Evolutionary conservation across 2,113 vertebrate species (phyloP).

Genomic region (Podarcis raffonei): DNA sequence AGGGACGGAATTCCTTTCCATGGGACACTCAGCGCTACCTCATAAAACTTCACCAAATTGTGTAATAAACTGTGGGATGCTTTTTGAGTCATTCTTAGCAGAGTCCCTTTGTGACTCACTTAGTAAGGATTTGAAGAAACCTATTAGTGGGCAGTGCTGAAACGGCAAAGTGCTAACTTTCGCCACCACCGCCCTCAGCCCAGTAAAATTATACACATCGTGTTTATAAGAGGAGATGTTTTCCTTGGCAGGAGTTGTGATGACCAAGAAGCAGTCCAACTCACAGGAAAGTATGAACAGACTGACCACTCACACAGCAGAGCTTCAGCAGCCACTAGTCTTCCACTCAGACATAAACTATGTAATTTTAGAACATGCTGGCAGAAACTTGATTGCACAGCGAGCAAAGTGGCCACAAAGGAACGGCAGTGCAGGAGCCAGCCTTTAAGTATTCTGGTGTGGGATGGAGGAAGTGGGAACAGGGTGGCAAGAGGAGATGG

Average conservation of each 20-base stretch:
- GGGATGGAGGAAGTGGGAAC: constrained; percentile 24
- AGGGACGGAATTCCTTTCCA: constrained; percentile 34
- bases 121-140: constrained; percentile 47
- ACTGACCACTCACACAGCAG: constrained; percentile 41
- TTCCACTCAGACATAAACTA: neutral
- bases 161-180: constrained; percentile 29
- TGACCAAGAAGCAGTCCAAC: constrained; percentile 59
- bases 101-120: constrained; percentile 62
- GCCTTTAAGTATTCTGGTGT: constrained; percentile 20
- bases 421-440: constrained; percentile 3
- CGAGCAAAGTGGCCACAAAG: neutral
- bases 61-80: constrained; percentile 46
- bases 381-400: constrained; percentile 39
- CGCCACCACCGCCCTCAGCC: neutral
- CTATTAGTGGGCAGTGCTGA: constrained; percentile 37
- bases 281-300: constrained; percentile 62
- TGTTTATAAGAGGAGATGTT: constrained; percentile 55
- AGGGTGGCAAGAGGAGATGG: neutral
- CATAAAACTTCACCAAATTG: constrained; percentile 41
- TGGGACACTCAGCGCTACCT: neutral
- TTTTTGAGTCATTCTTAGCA: constrained; percentile 60
- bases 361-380: neutral
- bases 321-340: constrained; percentile 17
- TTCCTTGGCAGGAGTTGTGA: constrained; percentile 46
- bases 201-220: constrained; percentile 42